Conservation (phyloP, 1,140 invertebrate species). For the Archegozetes longisetosus region DNA sequence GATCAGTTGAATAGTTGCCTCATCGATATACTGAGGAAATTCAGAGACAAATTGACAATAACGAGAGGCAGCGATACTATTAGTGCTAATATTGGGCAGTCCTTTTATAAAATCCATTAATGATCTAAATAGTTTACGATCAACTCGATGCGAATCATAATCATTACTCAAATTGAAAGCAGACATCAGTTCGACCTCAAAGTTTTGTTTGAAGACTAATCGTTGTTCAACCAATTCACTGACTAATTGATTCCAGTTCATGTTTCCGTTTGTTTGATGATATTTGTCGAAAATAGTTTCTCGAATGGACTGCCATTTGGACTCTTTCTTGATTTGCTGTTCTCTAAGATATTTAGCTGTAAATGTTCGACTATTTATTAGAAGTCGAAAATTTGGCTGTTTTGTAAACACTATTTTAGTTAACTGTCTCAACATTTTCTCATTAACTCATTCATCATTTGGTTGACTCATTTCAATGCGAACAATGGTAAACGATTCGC, state of each 20-base stretch:
- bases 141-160: neutral
- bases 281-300: neutral
- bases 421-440: too few relatives aligned
- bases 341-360: neutral
- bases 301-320: neutral
- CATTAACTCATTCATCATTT: too few relatives aligned
- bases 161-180: neutral
- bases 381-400: too few relatives aligned
- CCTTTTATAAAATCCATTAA: neutral
- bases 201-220: neutral
- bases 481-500: too few relatives aligned
- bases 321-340: neutral
- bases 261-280: neutral
- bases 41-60: neutral
- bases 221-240: neutral
- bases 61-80: neutral
- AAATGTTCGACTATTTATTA: too few relatives aligned
- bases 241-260: neutral
- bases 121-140: neutral
- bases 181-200: neutral
- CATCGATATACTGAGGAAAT: neutral
- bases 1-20: neutral
- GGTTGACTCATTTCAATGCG: too few relatives aligned
- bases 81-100: neutral
- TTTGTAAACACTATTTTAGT: too few relatives aligned